phyloP scores from a whole-genome alignment of 2,888 invertebrate genomes.

The Muschampia plurimacula region DNA sequence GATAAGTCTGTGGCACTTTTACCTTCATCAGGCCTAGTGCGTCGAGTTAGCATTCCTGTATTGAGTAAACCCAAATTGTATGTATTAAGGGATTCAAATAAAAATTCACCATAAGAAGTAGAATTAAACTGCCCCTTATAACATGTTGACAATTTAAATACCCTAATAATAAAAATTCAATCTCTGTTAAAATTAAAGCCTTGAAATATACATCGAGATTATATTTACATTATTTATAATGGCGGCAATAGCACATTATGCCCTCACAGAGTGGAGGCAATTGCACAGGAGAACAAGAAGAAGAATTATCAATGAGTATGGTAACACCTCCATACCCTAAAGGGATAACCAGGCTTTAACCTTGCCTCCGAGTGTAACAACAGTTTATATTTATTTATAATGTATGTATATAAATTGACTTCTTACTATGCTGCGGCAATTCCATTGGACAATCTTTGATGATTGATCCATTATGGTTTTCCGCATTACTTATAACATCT shows the following conservation, averaged over 20 bases:
- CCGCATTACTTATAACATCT: neutral
- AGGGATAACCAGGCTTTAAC: neutral
- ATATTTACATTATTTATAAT: conserved; percentile 1
- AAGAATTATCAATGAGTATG: conserved; percentile 4
- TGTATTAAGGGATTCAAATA: neutral
- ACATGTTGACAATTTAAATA: neutral
- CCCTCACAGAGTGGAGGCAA: neutral
- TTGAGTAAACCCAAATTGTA: neutral
- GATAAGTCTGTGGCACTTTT: neutral
- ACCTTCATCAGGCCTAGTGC: neutral
- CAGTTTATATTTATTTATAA: conserved; percentile 3
- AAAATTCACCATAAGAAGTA: neutral
- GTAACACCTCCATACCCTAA: conserved; percentile 11
- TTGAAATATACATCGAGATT: neutral
- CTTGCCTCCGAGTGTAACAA: conserved; percentile 12
- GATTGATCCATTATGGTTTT: conserved; percentile 2
- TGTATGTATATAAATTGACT: conserved; percentile 12
- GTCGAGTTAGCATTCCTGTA: neutral
- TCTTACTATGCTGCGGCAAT: conserved; percentile 11
- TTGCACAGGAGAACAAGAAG: neutral
- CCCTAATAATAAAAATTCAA: neutral
- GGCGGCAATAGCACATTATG: neutral
- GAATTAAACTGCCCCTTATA: neutral
- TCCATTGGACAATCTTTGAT: conserved; percentile 10
- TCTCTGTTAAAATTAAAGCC: neutral